Evolutionary conservation across 2,888 invertebrate species (phyloP), one percentile per base, ranked within the genome.

Genomic region (Ormyrus thymus): DNA sequence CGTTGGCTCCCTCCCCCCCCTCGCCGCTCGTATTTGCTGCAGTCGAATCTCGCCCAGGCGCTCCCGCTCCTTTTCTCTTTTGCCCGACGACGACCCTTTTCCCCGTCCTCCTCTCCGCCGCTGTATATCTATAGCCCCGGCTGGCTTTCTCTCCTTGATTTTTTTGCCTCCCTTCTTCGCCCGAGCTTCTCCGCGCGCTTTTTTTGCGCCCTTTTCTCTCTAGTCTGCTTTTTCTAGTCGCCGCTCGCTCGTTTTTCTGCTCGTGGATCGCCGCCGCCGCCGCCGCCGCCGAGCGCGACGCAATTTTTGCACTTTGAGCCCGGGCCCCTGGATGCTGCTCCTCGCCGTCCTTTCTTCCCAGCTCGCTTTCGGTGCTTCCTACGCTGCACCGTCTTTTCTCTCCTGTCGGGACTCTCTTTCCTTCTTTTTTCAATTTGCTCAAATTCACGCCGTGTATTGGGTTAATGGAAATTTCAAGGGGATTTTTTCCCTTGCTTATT

Each of bases 291-390:
- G 64, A 51, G 72, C 66, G 64, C 64, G 61, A 62, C 68, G 72
- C 58, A 66, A 78, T 78, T 78, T 78, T 68, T 78, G 78, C 72
- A 68, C 78, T 72, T 55, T 62, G 68, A 66, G 76, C 53, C 59
- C n/a, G 13, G 45, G 58, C 62, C 71, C 13, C 9, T 48, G 6
- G 7, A 55, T 29, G 58, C 43, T 66, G 6, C 46, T 6, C 13
- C n/a, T 56, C 55, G 13, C 48, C 45, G 29, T 29, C 51, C 46
- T 46, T 13, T 46, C 64, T 46, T 58, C 13, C 8, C 13, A 1
- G 29, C 10, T 13, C n/a, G 45, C 70, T 13, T 43, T n/a, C 10
- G 29, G 48, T 53, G 7, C 69, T 50, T 4, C 48, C 29, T 10
- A 7, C 70, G n/a, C 15, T 29, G 11, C 48, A 46, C 29, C 29